A percentile compares a stretch with the other conserved stretches of the same genome.
phyloP scores from a whole-genome alignment of 2,888 invertebrate species.

The Strigamia crassipes region DNA sequence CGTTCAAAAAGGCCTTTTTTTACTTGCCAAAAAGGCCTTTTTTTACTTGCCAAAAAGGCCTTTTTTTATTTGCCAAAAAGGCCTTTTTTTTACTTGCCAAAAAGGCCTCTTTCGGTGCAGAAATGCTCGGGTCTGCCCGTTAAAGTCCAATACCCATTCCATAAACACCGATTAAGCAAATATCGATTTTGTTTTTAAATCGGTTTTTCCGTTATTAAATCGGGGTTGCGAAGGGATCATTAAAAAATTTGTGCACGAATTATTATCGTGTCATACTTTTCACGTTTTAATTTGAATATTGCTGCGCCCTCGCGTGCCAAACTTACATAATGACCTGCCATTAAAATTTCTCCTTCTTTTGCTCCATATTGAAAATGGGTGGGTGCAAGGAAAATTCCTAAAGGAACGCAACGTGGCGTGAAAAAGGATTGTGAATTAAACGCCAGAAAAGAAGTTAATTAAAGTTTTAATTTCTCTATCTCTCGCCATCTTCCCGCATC shows the following conservation, averaged over 20 bases:
- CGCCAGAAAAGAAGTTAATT: conserved; percentile 12
- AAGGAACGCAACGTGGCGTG: background rate
- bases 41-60: no score
- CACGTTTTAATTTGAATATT: conserved; percentile 29
- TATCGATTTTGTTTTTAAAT: no score
- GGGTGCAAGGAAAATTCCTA: background rate
- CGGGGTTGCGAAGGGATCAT: background rate
- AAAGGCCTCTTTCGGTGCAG: no score
- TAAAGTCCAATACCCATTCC: no score
- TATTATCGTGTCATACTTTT: conserved; percentile 25
- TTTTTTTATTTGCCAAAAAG: no score
- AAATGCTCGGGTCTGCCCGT: no score
- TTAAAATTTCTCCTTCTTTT: conserved; percentile 14
- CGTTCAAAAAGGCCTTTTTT: no score
- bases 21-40: no score
- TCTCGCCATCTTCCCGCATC: background rate
- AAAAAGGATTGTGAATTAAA: conserved; percentile 36
- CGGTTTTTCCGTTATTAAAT: background rate
- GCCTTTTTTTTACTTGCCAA: no score
- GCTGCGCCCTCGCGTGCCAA: background rate
- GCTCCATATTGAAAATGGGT: conserved; percentile 24
- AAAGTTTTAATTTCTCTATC: conserved; percentile 14
- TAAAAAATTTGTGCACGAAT: background rate
- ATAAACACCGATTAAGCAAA: no score
- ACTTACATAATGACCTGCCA: background rate